Evolutionary conservation across 2,113 vertebrate genomes (phyloP).

Genomic region (Pituophis catenifer): DNA sequence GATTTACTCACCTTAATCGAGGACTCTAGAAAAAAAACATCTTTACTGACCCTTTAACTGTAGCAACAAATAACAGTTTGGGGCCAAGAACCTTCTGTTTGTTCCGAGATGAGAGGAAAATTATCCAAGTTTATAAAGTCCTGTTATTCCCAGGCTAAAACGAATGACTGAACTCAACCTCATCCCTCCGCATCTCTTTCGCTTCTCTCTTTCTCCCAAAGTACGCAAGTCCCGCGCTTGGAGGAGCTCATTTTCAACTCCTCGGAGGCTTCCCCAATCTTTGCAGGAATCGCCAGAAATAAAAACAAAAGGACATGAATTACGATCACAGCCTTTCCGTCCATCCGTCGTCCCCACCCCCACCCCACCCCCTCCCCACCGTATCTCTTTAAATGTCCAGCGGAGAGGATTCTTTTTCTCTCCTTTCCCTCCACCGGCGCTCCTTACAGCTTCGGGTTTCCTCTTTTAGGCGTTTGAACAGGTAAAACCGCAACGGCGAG

Average conservation of each 20-base stretch:
- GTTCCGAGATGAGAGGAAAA: too few species aligned
- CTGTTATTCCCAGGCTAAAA: not conserved
- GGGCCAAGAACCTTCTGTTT: too few species aligned
- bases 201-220: too few species aligned
- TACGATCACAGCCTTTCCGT: not conserved
- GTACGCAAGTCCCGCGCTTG: not conserved
- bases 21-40: not conserved
- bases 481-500: not conserved
- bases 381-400: not conserved
- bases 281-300: not conserved
- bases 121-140: too few species aligned
- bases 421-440: too few species aligned
- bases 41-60: too few species aligned
- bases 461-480: not conserved
- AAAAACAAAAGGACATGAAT: not conserved
- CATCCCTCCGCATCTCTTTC: too few species aligned
- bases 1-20: not conserved
- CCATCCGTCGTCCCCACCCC: too few species aligned
- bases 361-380: too few species aligned
- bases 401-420: too few species aligned
- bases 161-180: not conserved
- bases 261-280: not conserved
- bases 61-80: not conserved
- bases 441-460: not conserved
- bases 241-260: too few species aligned